Percentiles rank a stretch among this genome's conserved stretches.
phyloP scores from a whole-genome alignment of 2,888 invertebrate species.

The Eupelmus urozonus region DNA sequence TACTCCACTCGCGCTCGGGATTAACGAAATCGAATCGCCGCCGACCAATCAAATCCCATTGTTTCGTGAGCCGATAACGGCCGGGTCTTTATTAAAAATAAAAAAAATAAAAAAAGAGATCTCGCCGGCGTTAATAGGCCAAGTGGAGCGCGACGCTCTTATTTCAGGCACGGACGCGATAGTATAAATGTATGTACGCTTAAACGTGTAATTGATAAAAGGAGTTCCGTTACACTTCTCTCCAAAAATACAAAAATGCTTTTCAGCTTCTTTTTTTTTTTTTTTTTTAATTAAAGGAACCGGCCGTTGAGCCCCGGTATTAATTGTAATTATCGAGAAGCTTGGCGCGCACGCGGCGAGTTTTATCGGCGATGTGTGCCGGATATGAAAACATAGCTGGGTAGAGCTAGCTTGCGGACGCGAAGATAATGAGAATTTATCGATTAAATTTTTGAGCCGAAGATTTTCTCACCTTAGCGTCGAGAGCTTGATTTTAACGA shows the following conservation, averaged over 20 bases:
- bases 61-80: too few species aligned
- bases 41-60: too few species aligned
- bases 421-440: slow-evolving; percentile 46
- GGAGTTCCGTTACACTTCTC: slow-evolving; percentile 23
- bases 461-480: slow-evolving; percentile 24
- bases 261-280: slow-evolving; percentile 4
- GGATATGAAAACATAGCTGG: slow-evolving; percentile 41
- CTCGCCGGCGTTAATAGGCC: too few species aligned
- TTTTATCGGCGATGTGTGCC: slow-evolving; percentile 28
- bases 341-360: slow-evolving; percentile 26
- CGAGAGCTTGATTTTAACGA: too few species aligned
- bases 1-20: too few species aligned
- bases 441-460: slow-evolving; percentile 27
- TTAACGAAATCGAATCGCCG: too few species aligned
- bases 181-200: too few species aligned
- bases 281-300: slow-evolving; percentile 31
- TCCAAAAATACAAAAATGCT: slow-evolving; percentile 19
- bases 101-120: too few species aligned
- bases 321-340: slow-evolving; percentile 45
- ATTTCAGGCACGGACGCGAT: too few species aligned
- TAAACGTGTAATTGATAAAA: not conserved
- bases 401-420: not conserved
- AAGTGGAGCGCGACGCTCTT: slow-evolving; percentile 27
- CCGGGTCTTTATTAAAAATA: too few species aligned
- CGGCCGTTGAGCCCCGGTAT: slow-evolving; percentile 27